phyloP scores from a whole-genome alignment of 92 coral and sea anemone genomes.

The Heliopora coerulea region DNA sequence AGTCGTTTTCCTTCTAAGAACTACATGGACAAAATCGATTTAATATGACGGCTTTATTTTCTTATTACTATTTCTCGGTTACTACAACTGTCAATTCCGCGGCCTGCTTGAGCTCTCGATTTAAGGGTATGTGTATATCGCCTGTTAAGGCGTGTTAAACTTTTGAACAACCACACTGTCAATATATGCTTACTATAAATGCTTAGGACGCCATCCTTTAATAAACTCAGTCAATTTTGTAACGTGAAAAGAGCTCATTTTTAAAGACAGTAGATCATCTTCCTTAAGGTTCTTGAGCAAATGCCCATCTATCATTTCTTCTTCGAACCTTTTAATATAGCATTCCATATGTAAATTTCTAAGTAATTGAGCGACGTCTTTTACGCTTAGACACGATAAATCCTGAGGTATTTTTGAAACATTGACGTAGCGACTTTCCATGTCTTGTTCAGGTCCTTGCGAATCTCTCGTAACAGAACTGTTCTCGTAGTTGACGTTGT shows the following conservation, averaged over 20 bases:
- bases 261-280: constrained; percentile 68
- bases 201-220: constrained; percentile 88
- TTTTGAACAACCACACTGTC: too few species aligned
- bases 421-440: constrained; percentile 15
- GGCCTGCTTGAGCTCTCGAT: too few species aligned
- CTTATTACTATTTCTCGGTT: too few species aligned
- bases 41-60: too few species aligned
- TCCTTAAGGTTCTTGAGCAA: constrained; percentile 64
- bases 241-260: constrained; percentile 76
- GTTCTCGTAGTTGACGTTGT: too few species aligned
- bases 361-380: constrained; percentile 72
- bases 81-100: too few species aligned
- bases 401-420: constrained; percentile 21
- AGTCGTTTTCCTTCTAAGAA: too few species aligned
- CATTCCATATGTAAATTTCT: constrained; percentile 58
- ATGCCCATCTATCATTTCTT: constrained; percentile 77
- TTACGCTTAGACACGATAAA: constrained; percentile 18
- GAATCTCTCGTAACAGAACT: neutral
- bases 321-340: constrained; percentile 58
- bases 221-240: constrained; percentile 69
- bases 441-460: neutral
- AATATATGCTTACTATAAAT: too few species aligned
- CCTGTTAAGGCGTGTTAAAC: too few species aligned
- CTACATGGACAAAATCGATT: too few species aligned
- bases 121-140: too few species aligned